Base-by-base conservation (phyloP, 2,797 vertebrate species). In the Rhinichthys osculus region DNA sequence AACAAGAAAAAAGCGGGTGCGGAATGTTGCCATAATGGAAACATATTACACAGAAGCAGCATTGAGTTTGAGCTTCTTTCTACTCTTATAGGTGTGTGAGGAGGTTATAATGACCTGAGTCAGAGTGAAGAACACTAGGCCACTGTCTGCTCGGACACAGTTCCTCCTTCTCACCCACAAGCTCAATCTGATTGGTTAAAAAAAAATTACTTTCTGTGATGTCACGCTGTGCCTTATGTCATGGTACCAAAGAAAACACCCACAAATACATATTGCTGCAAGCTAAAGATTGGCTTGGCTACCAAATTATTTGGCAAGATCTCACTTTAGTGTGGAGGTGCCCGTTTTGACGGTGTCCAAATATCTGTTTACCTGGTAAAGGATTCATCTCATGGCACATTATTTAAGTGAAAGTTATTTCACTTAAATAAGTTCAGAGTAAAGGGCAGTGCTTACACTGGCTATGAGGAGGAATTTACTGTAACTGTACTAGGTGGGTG, bases 31-130 rank as follows among this genome's bases (percentile, higher is more conserved):
- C n/a, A 8, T 57, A 82, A 78, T 44, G 78, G 78, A 78, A 73
- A 71, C 40, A 80, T 0, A 1, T 52, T n/a, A 73, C 27, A 88
- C 85, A 85, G 87, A 85, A 74, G 70, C 57, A 62, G 62, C 86
- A 78, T 87, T 89, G 83, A 87, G 78, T 35, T 57, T 83, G 83
- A 80, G 73, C 59, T n/a, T 76, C 87, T 85, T 82, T 82, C 14
- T 83, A 16, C 74, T 86, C 79, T 81, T 84, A 69, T 71, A 35
- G 76, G 78, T 84, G 73, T 85, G 44, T 77, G 73, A 67, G 21
- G 78, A 78, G 40, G 67, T 81, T 83, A 88, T 87, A 87, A 89
- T 74, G 52, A 86, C 76, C 77, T 85, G 81, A 85, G 52, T 80
- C 40, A 78, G 69, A 78, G 64, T 52, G 21, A 72, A 67, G 44